phyloP scores from a whole-genome alignment of 2,888 invertebrate genomes.

The Cantharis lateralis region DNA sequence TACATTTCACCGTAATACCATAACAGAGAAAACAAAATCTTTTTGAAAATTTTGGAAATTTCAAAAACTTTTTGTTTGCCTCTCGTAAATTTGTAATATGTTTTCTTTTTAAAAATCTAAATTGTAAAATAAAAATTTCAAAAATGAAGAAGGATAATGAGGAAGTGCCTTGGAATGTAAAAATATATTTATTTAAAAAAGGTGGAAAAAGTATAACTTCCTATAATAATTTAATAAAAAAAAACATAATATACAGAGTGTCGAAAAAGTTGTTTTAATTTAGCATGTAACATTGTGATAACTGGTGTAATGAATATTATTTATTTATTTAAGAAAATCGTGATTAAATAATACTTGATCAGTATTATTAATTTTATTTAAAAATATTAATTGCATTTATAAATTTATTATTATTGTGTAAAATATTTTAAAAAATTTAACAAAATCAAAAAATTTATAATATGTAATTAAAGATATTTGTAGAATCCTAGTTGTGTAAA shows the following conservation, averaged over 20 bases:
- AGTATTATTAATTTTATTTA: constrained; percentile 4
- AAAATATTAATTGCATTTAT: not conserved
- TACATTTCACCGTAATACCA: not conserved
- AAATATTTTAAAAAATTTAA: not conserved
- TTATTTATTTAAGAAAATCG: not conserved
- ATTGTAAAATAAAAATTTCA: not conserved
- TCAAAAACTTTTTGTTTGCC: not conserved
- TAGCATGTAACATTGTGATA: not conserved
- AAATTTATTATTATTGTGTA: not conserved
- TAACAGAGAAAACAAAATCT: not conserved
- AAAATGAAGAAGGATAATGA: constrained; percentile 1
- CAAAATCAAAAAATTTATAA: constrained; percentile 13
- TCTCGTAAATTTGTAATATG: not conserved
- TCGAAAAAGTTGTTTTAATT: not conserved
- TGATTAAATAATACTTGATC: constrained; percentile 1
- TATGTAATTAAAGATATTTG: constrained; percentile 18
- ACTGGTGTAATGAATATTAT: not conserved
- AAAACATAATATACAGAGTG: not conserved
- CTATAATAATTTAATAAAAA: not conserved
- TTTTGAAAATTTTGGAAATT: not conserved
- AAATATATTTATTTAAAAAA: not conserved
- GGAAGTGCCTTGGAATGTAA: constrained; percentile 21
- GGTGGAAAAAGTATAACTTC: constrained; percentile 1
- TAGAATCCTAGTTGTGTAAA: constrained; percentile 24
- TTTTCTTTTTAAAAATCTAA: not conserved